phyloP scores from a whole-genome alignment of 2,113 vertebrate genomes.

The Semnopithecus entellus region DNA sequence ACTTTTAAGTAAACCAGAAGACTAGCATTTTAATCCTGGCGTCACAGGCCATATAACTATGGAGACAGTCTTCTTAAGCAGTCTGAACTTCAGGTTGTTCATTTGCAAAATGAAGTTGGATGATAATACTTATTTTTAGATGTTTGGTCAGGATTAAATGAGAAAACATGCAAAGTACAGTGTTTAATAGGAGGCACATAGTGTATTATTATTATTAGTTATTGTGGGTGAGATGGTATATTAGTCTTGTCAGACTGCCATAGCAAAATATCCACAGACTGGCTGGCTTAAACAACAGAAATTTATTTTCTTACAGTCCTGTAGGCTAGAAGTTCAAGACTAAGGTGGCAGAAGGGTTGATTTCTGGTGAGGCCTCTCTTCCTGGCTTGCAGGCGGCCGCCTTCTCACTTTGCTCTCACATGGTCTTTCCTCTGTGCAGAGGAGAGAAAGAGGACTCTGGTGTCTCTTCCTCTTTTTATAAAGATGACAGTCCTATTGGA shows the following conservation, averaged over 20 bases:
- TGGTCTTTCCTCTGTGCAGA: background rate
- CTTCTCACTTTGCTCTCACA: background rate
- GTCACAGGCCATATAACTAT: background rate
- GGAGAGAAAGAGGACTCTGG: too few species aligned
- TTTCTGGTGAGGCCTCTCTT: background rate
- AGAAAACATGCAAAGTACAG: background rate
- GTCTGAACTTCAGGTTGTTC: background rate
- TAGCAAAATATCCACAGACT: background rate
- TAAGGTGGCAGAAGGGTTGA: background rate
- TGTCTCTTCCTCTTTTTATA: background rate
- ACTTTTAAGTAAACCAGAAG: background rate
- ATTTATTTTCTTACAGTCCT: background rate
- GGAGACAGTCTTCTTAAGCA: background rate
- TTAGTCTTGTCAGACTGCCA: background rate
- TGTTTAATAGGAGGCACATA: fast-evolving
- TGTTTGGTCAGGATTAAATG: background rate
- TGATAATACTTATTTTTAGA: background rate
- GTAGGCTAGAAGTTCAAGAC: background rate
- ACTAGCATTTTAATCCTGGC: background rate
- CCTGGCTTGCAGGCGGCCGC: fast-evolving
- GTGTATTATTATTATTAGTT: background rate
- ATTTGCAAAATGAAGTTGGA: background rate
- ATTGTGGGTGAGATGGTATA: fast-evolving
- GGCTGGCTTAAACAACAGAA: background rate
- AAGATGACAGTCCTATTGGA: background rate